These are phyloP conservation scores for Gryllus longicercus DNA, from an alignment of 2,888 invertebrate species.

Conservation along the genomic window DNA sequence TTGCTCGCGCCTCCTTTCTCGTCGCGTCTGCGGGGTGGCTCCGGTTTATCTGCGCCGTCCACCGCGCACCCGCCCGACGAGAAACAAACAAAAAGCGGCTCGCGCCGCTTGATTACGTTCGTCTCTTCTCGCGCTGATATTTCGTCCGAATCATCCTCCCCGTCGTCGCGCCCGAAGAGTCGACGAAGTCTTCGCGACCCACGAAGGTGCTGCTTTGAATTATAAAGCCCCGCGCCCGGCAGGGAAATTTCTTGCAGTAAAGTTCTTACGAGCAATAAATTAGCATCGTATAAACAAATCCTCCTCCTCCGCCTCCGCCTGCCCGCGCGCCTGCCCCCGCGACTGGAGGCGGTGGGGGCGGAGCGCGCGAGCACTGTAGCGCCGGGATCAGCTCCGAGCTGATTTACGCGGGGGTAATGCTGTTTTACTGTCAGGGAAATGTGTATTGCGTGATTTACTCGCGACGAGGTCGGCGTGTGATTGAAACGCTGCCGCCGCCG, in stretches of 20 bases:
- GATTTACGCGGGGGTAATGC: background rate
- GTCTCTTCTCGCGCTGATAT: background rate
- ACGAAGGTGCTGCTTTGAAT: background rate
- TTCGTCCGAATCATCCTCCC: background rate
- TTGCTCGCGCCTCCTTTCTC: too few species aligned
- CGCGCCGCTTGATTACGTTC: background rate
- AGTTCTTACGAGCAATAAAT: background rate
- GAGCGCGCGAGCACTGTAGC: background rate
- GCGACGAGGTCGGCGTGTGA: background rate
- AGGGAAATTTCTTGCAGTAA: constrained; percentile 11
- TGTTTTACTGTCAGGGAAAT: constrained; percentile 10
- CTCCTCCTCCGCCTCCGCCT: background rate
- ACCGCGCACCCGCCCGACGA: background rate
- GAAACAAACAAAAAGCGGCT: background rate
- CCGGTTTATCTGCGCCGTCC: background rate
- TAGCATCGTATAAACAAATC: constrained; percentile 18
- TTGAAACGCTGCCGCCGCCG: background rate
- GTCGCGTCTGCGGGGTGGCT: background rate
- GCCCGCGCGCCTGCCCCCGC: background rate
- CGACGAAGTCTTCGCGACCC: too few species aligned
- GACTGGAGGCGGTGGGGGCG: too few species aligned
- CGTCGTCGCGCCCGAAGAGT: too few species aligned
- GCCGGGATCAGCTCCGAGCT: background rate
- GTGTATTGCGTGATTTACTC: constrained; percentile 9
- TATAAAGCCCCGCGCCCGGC: background rate